Percentiles rank a stretch among this genome's conserved stretches.
These are phyloP conservation scores for Dromococcyx pavoninus DNA, from an alignment of 2,797 vertebrate species.

Conservation along the genomic window DNA sequence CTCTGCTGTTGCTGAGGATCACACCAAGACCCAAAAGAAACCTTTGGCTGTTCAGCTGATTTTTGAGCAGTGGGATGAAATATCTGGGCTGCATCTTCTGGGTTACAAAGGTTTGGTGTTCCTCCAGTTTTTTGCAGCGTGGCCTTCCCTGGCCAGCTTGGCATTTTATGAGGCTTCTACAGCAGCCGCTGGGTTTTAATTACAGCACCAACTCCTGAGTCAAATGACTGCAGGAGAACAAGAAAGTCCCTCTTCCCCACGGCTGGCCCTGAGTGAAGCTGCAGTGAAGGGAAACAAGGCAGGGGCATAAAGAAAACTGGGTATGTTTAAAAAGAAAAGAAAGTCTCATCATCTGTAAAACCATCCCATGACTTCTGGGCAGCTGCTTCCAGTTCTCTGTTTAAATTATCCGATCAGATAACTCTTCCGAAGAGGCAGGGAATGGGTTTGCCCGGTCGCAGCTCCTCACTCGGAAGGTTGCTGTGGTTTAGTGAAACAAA, in stretches of 20 bases:
- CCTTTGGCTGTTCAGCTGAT: fast-evolving
- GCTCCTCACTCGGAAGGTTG: neutral
- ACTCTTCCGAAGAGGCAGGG: no score
- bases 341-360: neutral
- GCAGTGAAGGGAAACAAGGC: fast-evolving
- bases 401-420: neutral
- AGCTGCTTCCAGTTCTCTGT: neutral
- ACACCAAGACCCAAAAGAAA: neutral
- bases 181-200: neutral
- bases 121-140: neutral
- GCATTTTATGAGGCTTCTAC: neutral
- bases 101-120: neutral
- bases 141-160: fast-evolving
- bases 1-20: neutral
- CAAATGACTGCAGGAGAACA: slow-evolving; percentile 28
- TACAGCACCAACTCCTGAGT: slow-evolving; percentile 54
- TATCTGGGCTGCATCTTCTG: neutral
- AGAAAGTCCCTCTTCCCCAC: neutral
- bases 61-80: neutral
- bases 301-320: fast-evolving
- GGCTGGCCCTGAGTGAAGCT: slow-evolving; percentile 5
- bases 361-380: neutral
- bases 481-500: neutral
- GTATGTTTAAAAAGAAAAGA: neutral
- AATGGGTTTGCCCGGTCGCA: no score